Conservation (phyloP, 64 coral and sea anemone genomes). For the Pocillopora damicornis region DNA sequence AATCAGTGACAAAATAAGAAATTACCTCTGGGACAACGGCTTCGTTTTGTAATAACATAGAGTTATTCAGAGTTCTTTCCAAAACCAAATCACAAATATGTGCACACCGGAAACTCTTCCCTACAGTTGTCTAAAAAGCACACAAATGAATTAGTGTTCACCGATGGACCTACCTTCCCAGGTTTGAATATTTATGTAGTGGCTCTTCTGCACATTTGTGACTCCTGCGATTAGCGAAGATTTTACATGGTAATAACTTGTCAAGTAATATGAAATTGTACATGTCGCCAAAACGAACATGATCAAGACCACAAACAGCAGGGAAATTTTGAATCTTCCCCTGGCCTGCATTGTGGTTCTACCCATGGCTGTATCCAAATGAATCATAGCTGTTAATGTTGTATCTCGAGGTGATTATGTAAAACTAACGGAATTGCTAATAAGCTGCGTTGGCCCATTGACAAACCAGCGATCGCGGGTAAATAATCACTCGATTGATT, state of each 20-base stretch:
- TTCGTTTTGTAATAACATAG: too few species aligned
- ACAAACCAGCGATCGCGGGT: too few species aligned
- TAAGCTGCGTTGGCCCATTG: too few species aligned
- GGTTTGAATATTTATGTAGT: background rate
- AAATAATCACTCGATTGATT: too few species aligned
- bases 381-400: background rate
- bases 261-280: background rate
- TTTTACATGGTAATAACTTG: background rate
- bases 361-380: background rate
- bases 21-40: too few species aligned
- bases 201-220: background rate
- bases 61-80: too few species aligned
- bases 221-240: background rate
- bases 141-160: background rate
- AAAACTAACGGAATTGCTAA: background rate
- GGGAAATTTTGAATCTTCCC: background rate
- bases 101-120: background rate
- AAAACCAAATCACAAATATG: background rate
- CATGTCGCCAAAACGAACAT: background rate
- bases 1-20: too few species aligned
- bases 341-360: background rate
- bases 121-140: background rate
- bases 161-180: constrained; percentile 13
- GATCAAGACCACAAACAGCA: background rate
- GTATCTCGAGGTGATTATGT: background rate